Evolutionary conservation across 1,140 invertebrate species (phyloP), one percentile per base, ranked within the genome.

Genomic region (Drosophila leontia): DNA sequence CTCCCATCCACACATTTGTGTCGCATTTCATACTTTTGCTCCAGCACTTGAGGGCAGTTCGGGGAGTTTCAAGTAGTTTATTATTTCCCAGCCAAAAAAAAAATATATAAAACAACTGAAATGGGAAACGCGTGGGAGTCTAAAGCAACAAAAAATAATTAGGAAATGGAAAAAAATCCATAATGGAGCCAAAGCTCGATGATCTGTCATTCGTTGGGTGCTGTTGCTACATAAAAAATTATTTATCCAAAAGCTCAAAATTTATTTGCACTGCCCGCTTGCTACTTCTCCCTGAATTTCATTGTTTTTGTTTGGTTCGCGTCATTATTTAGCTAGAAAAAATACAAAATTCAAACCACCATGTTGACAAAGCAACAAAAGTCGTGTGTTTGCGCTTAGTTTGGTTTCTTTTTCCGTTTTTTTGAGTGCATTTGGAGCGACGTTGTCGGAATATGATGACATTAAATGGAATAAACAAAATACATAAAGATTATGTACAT

Each of bases 61-160:
- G 64, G 81, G 48, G 67, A 78, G 82, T 78, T 74, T 69, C 42
- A 56, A 74, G 74, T 72, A 63, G 50, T 50, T 56, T 34, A 55
- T 39, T 39, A 17, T 55, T 58, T 58, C 8, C 32, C 32, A 50
- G 26, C 53, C 57, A 44, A 32, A 58, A 26, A 47, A 47, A 8
- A 37, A 55, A 23, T 19, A 53, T 7, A 47, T 12, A 45, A 47
- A 17, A 45, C 51, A 65, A 48, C 34, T 68, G 83, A 83, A 83
- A 87, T 58, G 69, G 45, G 68, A 88, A 63, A 65, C 75, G 80
- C 85, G 85, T 88, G 85, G 81, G 85, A 84, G 50, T 37, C 55
- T 23, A 11, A 39, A 13, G 0, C 32, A 35, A 7, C 51, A 19
- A 9, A 53, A 13, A 35, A 53, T 15, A 37, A 23, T 55, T 19